These are phyloP conservation scores for Myopa testacea DNA, from an alignment of 2,888 invertebrate genomes.

Conservation along the genomic window DNA sequence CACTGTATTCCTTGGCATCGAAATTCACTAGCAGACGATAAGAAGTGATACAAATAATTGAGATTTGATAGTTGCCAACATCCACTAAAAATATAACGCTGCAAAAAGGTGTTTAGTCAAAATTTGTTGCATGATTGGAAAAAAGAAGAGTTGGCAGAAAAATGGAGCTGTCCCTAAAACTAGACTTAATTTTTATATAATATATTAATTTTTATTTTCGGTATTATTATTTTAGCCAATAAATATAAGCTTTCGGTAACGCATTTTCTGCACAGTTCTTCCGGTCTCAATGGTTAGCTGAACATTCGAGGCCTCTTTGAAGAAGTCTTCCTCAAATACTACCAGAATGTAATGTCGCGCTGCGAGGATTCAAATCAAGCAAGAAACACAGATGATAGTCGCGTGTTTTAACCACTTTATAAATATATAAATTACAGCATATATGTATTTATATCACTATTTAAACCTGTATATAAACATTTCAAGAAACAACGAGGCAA, in stretches of 20 bases:
- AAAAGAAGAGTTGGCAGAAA: not conserved
- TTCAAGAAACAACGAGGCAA: not conserved
- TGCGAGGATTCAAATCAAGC: not conserved
- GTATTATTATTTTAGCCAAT: constrained; percentile 11
- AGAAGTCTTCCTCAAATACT: not conserved
- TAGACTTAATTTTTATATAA: constrained; percentile 35
- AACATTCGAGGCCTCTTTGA: too few relatives aligned
- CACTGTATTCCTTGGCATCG: constrained; percentile 85
- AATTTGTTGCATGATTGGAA: not conserved
- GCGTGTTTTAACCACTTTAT: not conserved
- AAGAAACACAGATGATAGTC: not conserved
- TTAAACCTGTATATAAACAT: constrained; percentile 16
- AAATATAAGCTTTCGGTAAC: too few relatives aligned
- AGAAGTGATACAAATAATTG: constrained; percentile 4
- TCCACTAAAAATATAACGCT: not conserved
- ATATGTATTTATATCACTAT: not conserved
- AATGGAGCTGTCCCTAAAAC: not conserved
- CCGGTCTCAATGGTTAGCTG: not conserved
- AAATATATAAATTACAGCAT: not conserved
- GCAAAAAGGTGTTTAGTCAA: not conserved
- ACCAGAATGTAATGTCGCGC: not conserved
- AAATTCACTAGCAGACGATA: constrained; percentile 77
- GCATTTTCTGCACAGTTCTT: not conserved
- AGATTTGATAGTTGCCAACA: not conserved
- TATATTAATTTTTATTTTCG: constrained; percentile 29